Evolutionary conservation across 2,797 vertebrate genomes (phyloP), one percentile per base, ranked within the genome.

Genomic region (Caiman crocodilus): DNA sequence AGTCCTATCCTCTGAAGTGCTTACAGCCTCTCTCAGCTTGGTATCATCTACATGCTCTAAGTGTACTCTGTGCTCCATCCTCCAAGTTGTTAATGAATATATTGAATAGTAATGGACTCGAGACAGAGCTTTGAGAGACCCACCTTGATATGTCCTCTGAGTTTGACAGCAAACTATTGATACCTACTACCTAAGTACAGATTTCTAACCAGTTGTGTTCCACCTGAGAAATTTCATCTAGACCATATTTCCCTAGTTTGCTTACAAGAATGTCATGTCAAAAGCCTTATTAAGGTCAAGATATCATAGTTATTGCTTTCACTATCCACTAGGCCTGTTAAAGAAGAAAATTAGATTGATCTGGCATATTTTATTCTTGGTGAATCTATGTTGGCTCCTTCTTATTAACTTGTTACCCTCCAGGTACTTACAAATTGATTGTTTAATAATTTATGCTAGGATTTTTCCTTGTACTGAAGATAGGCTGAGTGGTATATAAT

Each of bases 31-130:
- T 69, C 80, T 32, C 55, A 65, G 21, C 42, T 58, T 87, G 17
- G 59, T 82, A 71, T 82, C 73, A 89, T 79, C 81, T 85, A 56
- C 26, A 79, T 74, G 89, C 95, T 80, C 58, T 15, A 74, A 89
- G 25, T 50, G 32, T n/a, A 82, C 73, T 57, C 81, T 57, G 14
- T 50, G 15, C 78, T 76, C 57, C 69, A 79, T 81, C 42, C 78
- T 0, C 55, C 55, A 71, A 4, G 5, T 74, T 56, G 55, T 65
- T 81, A 32, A 79, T 76, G 85, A 87, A 91, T 79, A 59, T 28
- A 75, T 18, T 71, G 87, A 82, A 28, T 57, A 67, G 80, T 69
- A 35, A 64, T 32, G 80, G 82, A 8, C 26, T 32, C 50, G 58
- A 30, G 79, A 76, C 73, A 67, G 79, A n/a, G 1, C 26, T 11